Percentiles rank a stretch among this genome's conserved stretches.
Conservation (phyloP, 2,888 invertebrate species). For the Tribolium freemani region DNA sequence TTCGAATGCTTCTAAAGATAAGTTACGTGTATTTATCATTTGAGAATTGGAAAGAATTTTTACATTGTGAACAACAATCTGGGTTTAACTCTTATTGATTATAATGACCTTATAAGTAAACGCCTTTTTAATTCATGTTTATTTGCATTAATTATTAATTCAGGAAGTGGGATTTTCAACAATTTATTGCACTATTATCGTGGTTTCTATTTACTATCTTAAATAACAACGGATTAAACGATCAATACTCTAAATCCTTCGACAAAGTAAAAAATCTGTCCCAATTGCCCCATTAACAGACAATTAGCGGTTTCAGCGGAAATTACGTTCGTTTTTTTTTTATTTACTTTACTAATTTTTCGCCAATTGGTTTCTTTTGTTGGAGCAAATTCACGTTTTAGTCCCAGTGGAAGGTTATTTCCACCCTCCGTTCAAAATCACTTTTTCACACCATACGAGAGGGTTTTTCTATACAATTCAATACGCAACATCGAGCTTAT, state of each 20-base stretch:
- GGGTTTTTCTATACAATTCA: not conserved
- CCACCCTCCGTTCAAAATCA: not conserved
- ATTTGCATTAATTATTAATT: not conserved
- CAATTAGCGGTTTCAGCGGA: not conserved
- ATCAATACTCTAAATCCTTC: not conserved
- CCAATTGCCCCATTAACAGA: not conserved
- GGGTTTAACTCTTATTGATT: too few relatives aligned
- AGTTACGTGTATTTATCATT: too few relatives aligned
- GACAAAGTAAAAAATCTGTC: not conserved
- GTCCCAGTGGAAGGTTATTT: not conserved
- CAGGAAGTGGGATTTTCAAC: not conserved
- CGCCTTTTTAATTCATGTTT: not conserved
- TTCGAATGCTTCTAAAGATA: too few relatives aligned
- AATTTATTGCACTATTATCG: not conserved
- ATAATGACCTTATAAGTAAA: not conserved
- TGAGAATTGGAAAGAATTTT: too few relatives aligned
- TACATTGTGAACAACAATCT: too few relatives aligned
- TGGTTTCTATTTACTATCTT: too few relatives aligned
- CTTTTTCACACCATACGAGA: too few relatives aligned
- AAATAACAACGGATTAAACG: too few relatives aligned
- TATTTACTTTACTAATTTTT: not conserved
- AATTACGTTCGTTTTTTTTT: not conserved
- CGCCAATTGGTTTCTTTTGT: not conserved
- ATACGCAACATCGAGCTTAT: not conserved
- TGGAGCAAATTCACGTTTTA: not conserved